Evolutionary conservation across 2,113 vertebrate species (phyloP).

Genomic region (Neodon shergylaensis): DNA sequence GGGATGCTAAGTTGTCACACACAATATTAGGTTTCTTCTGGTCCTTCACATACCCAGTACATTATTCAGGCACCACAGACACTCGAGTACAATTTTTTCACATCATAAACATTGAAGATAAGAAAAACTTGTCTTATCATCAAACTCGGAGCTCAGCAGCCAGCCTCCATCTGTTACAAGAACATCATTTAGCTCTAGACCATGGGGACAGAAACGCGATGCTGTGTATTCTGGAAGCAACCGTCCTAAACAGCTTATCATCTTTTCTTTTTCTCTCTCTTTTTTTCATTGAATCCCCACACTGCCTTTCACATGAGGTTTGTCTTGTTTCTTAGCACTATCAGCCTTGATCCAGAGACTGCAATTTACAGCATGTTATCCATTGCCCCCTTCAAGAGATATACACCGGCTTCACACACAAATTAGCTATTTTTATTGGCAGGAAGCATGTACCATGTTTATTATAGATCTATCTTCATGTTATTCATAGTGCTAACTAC

Average conservation of each 20-base stretch:
- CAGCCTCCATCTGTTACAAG: constrained; percentile 41
- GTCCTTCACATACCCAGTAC: constrained; percentile 2
- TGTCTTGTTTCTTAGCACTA: constrained; percentile 9
- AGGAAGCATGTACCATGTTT: background rate
- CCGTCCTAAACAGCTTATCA: background rate
- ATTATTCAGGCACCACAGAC: constrained; percentile 28
- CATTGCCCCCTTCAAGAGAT: background rate
- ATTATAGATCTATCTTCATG: background rate
- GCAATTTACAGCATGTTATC: background rate
- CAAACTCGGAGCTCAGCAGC: constrained; percentile 23
- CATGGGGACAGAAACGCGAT: constrained; percentile 7
- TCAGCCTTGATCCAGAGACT: background rate
- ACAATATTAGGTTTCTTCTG: background rate
- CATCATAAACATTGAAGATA: constrained; percentile 57
- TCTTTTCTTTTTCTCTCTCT: constrained; percentile 21
- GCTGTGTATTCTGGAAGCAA: background rate
- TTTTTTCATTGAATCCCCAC: background rate
- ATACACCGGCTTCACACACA: background rate
- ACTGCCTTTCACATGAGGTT: background rate
- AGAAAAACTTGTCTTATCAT: constrained; percentile 54
- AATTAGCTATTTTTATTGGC: background rate
- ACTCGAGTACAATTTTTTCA: constrained; percentile 11
- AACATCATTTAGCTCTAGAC: constrained; percentile 36
- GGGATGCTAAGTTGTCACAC: background rate
- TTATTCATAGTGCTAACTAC: background rate